These are phyloP conservation scores for Drosophila bocki DNA, from an alignment of 1,140 invertebrate genomes.

Conservation along the genomic window DNA sequence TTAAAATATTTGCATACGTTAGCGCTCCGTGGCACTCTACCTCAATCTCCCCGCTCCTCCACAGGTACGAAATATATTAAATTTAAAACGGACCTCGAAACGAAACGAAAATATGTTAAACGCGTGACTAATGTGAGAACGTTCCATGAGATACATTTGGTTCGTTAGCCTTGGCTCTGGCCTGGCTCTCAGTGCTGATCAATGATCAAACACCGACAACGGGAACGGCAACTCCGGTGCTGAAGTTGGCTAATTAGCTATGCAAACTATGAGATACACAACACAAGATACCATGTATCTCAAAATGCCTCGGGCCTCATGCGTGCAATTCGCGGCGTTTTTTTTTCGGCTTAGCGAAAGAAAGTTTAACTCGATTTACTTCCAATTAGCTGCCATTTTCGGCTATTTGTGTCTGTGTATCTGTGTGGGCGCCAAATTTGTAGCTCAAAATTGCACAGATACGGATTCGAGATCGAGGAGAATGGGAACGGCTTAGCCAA, in stretches of 20 bases:
- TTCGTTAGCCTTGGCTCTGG: slow-evolving; percentile 65
- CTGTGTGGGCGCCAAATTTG: slow-evolving; percentile 78
- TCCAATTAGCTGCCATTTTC: slow-evolving; percentile 80
- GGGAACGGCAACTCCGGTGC: slow-evolving; percentile 22
- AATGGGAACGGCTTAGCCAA: slow-evolving; percentile 18
- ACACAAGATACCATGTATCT: slow-evolving; percentile 73
- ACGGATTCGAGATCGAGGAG: slow-evolving; percentile 18
- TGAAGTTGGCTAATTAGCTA: slow-evolving; percentile 74
- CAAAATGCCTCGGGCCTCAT: slow-evolving; percentile 70
- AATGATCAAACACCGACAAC: slow-evolving; percentile 72
- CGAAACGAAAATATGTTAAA: slow-evolving; percentile 82
- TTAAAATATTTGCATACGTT: slow-evolving; percentile 76
- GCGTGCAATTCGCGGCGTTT: slow-evolving; percentile 66
- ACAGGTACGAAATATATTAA: slow-evolving; percentile 73
- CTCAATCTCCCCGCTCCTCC: slow-evolving; percentile 1
- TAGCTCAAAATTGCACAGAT: slow-evolving; percentile 67
- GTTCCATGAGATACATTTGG: slow-evolving; percentile 75
- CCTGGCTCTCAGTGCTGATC: slow-evolving; percentile 52
- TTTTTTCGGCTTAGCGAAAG: slow-evolving; percentile 49
- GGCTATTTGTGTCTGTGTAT: slow-evolving; percentile 36
- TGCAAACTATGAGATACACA: slow-evolving; percentile 83
- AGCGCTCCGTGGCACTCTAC: not conserved
- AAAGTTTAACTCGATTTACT: slow-evolving; percentile 78
- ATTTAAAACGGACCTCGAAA: slow-evolving; percentile 71
- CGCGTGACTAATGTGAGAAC: slow-evolving; percentile 83